A percentile compares a stretch with the other conserved stretches of the same genome.
phyloP scores from a whole-genome alignment of 2,113 vertebrate species.

The Pangasianodon hypophthalmus region DNA sequence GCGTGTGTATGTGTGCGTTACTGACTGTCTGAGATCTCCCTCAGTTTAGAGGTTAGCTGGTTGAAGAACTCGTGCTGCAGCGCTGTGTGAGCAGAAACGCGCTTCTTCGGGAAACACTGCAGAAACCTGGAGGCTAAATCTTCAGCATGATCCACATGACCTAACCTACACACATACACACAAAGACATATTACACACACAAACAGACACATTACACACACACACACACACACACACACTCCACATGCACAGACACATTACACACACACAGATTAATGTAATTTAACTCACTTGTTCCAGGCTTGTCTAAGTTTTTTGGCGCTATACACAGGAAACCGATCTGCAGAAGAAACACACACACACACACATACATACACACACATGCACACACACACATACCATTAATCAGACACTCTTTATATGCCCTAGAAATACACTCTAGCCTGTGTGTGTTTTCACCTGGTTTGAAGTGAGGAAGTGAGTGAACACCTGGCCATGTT shows the following conservation, averaged over 20 bases:
- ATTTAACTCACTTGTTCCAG: conserved; percentile 93
- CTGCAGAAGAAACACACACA: conserved; percentile 68
- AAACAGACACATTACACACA: not conserved
- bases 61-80: conserved; percentile 94
- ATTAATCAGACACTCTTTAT: not conserved
- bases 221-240: conserved; percentile 1
- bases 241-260: not conserved
- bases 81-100: conserved; percentile 89
- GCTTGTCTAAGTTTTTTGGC: conserved; percentile 95
- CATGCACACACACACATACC: not conserved
- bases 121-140: conserved; percentile 94
- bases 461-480: conserved; percentile 92
- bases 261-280: not conserved
- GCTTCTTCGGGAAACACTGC: conserved; percentile 97
- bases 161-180: conserved; percentile 76
- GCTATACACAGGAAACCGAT: conserved; percentile 89
- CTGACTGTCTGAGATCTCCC: conserved; percentile 93
- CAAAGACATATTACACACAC: conserved; percentile 37
- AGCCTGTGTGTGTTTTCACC: conserved; percentile 69
- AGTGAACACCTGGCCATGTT: conserved; percentile 90
- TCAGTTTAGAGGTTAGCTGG: conserved; percentile 92
- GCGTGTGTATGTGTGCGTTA: conserved; percentile 54
- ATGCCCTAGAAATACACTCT: not conserved
- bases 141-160: conserved; percentile 90
- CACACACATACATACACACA: not conserved